Percentiles rank a stretch among this genome's conserved stretches.
Conservation (phyloP, 2,888 invertebrate genomes). For the Notodonta ziczac region DNA sequence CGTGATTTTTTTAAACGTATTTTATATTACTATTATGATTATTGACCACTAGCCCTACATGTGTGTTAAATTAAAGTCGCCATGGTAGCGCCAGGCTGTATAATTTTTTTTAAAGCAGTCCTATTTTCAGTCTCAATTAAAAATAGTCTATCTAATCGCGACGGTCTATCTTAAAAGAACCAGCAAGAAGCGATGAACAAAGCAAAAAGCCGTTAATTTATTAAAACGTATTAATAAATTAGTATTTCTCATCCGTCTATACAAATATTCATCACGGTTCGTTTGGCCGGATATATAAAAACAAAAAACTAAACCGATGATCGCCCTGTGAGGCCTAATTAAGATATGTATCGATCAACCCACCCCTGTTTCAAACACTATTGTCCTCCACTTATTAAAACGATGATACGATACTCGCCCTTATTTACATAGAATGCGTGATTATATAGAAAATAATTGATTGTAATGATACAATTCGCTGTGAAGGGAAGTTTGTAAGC, state of each 20-base stretch:
- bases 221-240: constrained; percentile 22
- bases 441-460: constrained; percentile 41
- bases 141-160: too few relatives aligned
- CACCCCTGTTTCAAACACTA: constrained; percentile 71
- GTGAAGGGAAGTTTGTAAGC: constrained; percentile 28
- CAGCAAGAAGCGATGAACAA: background rate
- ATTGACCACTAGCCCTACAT: too few relatives aligned
- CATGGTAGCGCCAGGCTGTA: too few relatives aligned
- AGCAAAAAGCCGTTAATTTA: background rate
- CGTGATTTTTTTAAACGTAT: too few relatives aligned
- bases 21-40: too few relatives aligned
- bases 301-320: constrained; percentile 51
- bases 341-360: constrained; percentile 82
- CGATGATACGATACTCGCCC: constrained; percentile 33
- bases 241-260: constrained; percentile 36
- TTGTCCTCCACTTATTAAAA: constrained; percentile 57
- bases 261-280: constrained; percentile 72
- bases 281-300: constrained; percentile 64
- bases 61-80: too few relatives aligned
- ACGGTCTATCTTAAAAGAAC: background rate
- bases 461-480: constrained; percentile 38
- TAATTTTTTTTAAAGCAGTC: too few relatives aligned
- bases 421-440: constrained; percentile 43
- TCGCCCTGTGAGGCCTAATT: constrained; percentile 83
- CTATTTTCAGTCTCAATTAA: too few relatives aligned